Conservation (phyloP, 2,888 invertebrate species). For the Pristionchus fissidentatus region DNA sequence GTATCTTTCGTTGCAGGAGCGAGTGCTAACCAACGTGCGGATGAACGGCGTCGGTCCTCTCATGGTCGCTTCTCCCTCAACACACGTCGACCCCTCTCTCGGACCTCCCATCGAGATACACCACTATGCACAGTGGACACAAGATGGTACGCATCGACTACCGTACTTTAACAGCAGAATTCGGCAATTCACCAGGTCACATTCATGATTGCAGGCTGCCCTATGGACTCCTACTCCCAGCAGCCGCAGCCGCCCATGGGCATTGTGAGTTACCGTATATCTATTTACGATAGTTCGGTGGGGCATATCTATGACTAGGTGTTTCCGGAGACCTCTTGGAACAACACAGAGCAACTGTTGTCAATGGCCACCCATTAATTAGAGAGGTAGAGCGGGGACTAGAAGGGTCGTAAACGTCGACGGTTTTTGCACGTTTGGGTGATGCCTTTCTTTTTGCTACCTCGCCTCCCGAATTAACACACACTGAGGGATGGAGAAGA, state of each 20-base stretch:
- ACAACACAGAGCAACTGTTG: constrained; percentile 29
- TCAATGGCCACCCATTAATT: constrained; percentile 42
- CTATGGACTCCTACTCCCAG: not conserved
- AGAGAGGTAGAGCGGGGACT: constrained; percentile 1
- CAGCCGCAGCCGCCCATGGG: constrained; percentile 11
- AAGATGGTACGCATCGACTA: not conserved
- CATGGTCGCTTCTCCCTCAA: constrained; percentile 89
- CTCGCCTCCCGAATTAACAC: too few relatives aligned
- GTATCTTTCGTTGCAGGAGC: constrained; percentile 64
- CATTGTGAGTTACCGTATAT: not conserved
- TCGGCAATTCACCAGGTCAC: not conserved
- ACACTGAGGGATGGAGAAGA: too few relatives aligned
- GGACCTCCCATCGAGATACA: constrained; percentile 84
- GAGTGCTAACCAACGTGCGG: constrained; percentile 76
- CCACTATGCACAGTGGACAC: constrained; percentile 86
- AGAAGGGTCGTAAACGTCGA: not conserved
- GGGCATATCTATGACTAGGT: not conserved
- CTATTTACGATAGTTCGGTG: not conserved
- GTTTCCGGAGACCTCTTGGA: not conserved
- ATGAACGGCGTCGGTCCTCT: constrained; percentile 95
- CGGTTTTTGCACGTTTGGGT: constrained; percentile 29
- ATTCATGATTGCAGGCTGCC: constrained; percentile 12
- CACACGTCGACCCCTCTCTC: constrained; percentile 83
- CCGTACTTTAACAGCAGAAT: not conserved
- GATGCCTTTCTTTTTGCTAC: constrained; percentile 7